A percentile compares a stretch with the other conserved stretches of the same genome.
phyloP scores from a whole-genome alignment of 1,140 invertebrate species.

The Lordiphosa stackelbergi region DNA sequence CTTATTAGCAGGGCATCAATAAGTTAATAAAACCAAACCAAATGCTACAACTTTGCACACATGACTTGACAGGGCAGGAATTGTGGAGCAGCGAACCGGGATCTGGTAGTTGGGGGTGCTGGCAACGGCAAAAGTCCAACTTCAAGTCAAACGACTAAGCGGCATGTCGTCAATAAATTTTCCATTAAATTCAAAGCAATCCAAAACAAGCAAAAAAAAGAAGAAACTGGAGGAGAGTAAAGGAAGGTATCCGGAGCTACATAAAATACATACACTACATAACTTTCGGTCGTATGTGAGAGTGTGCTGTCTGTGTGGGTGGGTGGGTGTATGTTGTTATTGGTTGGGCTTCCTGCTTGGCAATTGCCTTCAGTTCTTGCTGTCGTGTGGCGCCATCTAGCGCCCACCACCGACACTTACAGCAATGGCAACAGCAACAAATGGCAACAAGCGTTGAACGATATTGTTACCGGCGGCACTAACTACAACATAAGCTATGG shows the following conservation, averaged over 20 bases:
- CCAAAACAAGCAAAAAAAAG: constrained; percentile 52
- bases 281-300: constrained; percentile 47
- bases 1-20: constrained; percentile 49
- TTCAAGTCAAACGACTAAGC: constrained; percentile 73
- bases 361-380: constrained; percentile 60
- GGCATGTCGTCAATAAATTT: constrained; percentile 74
- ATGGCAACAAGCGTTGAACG: constrained; percentile 43
- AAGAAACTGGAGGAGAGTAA: constrained; percentile 37
- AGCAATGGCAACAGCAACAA: constrained; percentile 25
- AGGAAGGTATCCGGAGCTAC: constrained; percentile 55
- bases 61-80: constrained; percentile 23
- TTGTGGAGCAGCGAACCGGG: constrained; percentile 22
- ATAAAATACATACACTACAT: constrained; percentile 47
- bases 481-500: constrained; percentile 67
- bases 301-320: constrained; percentile 18
- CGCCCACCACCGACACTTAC: constrained; percentile 39
- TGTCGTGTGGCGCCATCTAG: constrained; percentile 70
- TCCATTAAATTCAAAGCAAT: constrained; percentile 73
- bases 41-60: constrained; percentile 65
- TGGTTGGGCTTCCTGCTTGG: constrained; percentile 60
- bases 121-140: constrained; percentile 63
- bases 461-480: constrained; percentile 57
- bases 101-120: constrained; percentile 9
- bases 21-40: constrained; percentile 57
- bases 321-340: constrained; percentile 40